Evolutionary conservation across 2,113 vertebrate species (phyloP).

Genomic region (Sterna hirundo): DNA sequence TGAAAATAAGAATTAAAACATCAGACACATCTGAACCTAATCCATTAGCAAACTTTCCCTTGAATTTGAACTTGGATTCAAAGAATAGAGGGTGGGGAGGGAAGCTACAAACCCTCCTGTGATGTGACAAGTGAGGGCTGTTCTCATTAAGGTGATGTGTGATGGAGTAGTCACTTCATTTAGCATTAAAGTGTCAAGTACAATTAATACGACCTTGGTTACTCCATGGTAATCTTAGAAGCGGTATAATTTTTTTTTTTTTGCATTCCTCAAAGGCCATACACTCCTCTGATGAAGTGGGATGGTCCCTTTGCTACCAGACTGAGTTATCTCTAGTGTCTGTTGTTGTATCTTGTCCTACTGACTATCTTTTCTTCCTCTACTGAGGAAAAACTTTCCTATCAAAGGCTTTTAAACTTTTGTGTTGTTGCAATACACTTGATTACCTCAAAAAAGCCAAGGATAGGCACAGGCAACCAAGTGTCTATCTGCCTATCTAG

Average conservation of each 20-base stretch:
- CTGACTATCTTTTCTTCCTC: not conserved
- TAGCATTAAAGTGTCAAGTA: not conserved
- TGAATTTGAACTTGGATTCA: conserved; percentile 9
- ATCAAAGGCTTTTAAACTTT: not conserved
- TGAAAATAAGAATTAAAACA: not conserved
- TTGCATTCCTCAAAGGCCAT: not conserved
- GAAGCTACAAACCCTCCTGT: not conserved
- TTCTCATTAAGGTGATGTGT: conserved; percentile 38
- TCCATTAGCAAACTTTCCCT: conserved; percentile 24
- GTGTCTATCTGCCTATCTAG: not conserved
- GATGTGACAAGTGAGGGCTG: conserved; percentile 10
- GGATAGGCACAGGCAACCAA: not conserved
- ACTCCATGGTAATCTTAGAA: not conserved
- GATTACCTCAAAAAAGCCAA: not conserved
- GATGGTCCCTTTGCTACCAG: not conserved
- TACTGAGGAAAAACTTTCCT: not conserved
- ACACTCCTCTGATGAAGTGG: not conserved
- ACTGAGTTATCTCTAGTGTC: not conserved
- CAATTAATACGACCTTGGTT: not conserved
- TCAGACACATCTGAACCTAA: conserved; percentile 26
- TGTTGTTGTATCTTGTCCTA: not conserved
- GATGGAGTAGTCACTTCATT: not conserved
- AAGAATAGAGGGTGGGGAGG: not conserved
- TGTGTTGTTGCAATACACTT: not conserved
- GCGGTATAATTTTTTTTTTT: not conserved